Evolutionary conservation across 2,888 invertebrate genomes (phyloP).

Genomic region (Bombylius discolor): DNA sequence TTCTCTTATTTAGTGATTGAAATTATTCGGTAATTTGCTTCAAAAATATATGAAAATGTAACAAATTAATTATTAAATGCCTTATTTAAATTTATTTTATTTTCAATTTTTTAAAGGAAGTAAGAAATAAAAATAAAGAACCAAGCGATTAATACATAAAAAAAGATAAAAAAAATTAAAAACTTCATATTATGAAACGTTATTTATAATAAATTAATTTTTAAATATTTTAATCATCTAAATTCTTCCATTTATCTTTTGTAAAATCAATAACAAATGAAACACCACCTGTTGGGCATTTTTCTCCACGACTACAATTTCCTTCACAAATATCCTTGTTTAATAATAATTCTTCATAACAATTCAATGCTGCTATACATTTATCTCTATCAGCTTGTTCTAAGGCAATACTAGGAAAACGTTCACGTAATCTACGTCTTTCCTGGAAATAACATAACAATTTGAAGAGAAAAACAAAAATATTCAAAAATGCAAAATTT

Average conservation of each 20-base stretch:
- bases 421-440: constrained; percentile 66
- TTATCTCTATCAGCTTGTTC: constrained; percentile 60
- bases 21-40: no score
- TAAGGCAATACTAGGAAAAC: constrained; percentile 67
- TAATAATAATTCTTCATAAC: constrained; percentile 68
- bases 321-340: constrained; percentile 77
- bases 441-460: constrained; percentile 42
- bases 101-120: no score
- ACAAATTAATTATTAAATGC: no score
- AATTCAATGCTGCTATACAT: constrained; percentile 64
- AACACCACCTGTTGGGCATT: constrained; percentile 65
- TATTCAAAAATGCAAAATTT: constrained; percentile 11
- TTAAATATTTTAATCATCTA: neutral
- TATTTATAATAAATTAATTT: neutral
- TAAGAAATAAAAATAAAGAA: no score
- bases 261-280: constrained; percentile 18
- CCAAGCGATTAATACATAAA: no score
- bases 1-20: no score
- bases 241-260: constrained; percentile 18
- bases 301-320: constrained; percentile 67
- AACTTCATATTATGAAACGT: neutral
- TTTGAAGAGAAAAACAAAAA: constrained; percentile 12
- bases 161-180: no score
- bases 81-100: no score
- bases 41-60: no score